Base-by-base conservation (phyloP, 2,797 vertebrate species). In the Manis pentadactyla region DNA sequence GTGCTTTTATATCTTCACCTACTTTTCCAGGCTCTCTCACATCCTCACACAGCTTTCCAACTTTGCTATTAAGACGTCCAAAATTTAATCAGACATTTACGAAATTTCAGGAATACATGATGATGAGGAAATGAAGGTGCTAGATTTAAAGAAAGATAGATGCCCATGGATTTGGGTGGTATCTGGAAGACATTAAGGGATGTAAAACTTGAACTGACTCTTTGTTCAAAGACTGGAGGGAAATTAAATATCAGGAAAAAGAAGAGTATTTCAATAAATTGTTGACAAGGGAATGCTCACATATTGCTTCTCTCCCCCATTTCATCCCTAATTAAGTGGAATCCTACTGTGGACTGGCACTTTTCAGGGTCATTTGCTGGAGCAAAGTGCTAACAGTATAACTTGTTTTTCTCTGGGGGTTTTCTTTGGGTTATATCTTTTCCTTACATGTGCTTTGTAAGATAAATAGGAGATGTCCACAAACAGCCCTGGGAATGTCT, bases 221-320 rank as follows among this genome's bases (percentile, higher is more conserved):
- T 87, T 46, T 46, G 46, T 46, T 75, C 27, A 77, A 68, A 88
- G 68, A 19, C 31, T 84, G 12, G 10, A 42, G 46, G 39, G 53
- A 94, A 87, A 87, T 92, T 18, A 89, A 91, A 53, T 77, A 46
- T 84, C 84, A 78, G 18, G 39, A 53, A 42, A 69, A 89, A 63
- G 37, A 73, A 82, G 31, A 87, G 7, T 82, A 49, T 66, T 91
- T 86, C 61, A 59, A 1, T 53, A 75, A 84, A 17, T 77, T 31
- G 14, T 68, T 27, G 25, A 12, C 25, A 23, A 59, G 27, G 73
- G 25, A 12, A 81, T 10, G 12, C 21, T 85, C 61, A 34, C 49
- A 18, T 51, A 18, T 19, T 64, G 19, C n/a, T 37, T 69, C 29
- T 46, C 27, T 89, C 29, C 63, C 19, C 1, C 7, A 15, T 66